These are phyloP conservation scores for Daptonema setosum DNA, from an alignment of 2,888 invertebrate species.

Conservation along the genomic window DNA sequence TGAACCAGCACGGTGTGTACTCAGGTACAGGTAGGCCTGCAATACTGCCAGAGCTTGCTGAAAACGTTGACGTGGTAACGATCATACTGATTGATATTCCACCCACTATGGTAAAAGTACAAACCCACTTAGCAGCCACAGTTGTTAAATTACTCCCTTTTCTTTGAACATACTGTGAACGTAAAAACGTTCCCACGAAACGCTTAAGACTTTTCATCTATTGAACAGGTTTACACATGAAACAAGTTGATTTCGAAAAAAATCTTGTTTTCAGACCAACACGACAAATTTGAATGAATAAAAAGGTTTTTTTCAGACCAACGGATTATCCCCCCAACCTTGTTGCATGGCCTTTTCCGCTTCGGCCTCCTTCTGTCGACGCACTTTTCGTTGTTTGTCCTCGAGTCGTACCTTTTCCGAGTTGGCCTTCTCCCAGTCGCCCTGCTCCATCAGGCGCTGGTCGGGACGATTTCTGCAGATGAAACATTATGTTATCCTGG, in stretches of 20 bases:
- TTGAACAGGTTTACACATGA: not conserved
- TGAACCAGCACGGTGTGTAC: slow-evolving; percentile 72
- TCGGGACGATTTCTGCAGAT: too few species aligned
- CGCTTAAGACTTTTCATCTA: too few species aligned
- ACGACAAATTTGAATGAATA: too few species aligned
- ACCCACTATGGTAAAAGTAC: too few species aligned
- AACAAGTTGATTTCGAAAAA: not conserved
- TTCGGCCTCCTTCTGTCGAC: slow-evolving; percentile 54
- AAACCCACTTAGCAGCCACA: too few species aligned
- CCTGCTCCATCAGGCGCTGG: slow-evolving; percentile 89
- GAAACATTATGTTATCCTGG: too few species aligned
- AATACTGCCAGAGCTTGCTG: slow-evolving; percentile 11
- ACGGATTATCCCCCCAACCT: slow-evolving; percentile 21
- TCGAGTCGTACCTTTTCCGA: slow-evolving; percentile 46
- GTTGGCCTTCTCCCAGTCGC: slow-evolving; percentile 74
- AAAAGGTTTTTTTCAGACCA: too few species aligned
- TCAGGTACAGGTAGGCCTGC: slow-evolving; percentile 45
- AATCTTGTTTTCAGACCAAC: not conserved
- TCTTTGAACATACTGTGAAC: too few species aligned
- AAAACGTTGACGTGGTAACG: too few species aligned
- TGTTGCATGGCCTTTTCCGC: slow-evolving; percentile 42
- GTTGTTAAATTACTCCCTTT: too few species aligned
- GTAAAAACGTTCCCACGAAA: too few species aligned
- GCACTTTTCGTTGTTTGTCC: slow-evolving; percentile 69
- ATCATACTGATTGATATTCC: too few species aligned